These are phyloP conservation scores for Amblyopsis hoosieri DNA, from an alignment of 2,797 vertebrate genomes.

Conservation along the genomic window DNA sequence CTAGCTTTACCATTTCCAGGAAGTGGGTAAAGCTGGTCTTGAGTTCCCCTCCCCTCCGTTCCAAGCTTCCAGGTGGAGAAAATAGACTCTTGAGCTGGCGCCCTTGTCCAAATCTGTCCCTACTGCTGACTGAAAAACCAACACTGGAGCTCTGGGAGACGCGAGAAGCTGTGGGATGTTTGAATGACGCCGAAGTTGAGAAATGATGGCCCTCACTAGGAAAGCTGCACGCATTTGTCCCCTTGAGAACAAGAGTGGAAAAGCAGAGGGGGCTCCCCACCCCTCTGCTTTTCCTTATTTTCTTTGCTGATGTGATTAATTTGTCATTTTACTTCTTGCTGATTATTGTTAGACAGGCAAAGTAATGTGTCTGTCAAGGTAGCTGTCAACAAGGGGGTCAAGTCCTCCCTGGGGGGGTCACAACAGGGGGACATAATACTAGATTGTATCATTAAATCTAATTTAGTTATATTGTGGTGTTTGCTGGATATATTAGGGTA, in stretches of 20 bases:
- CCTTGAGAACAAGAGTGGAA: not conserved
- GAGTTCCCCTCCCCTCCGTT: constrained; percentile 72
- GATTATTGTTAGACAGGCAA: constrained; percentile 10
- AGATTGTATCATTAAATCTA: too few relatives aligned
- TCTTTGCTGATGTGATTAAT: not conserved
- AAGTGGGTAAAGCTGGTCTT: constrained; percentile 75
- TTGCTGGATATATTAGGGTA: too few relatives aligned
- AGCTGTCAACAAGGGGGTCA: not conserved
- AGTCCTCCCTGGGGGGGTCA: too few relatives aligned
- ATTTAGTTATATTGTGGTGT: too few relatives aligned
- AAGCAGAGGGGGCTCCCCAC: too few relatives aligned
- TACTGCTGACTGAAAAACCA: constrained; percentile 67
- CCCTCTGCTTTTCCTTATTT: constrained; percentile 9
- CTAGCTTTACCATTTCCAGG: constrained; percentile 73
- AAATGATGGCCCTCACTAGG: constrained; percentile 30
- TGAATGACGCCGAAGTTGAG: constrained; percentile 34
- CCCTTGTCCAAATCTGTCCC: constrained; percentile 74
- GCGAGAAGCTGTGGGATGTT: constrained; percentile 40
- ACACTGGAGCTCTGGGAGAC: constrained; percentile 53
- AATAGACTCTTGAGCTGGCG: constrained; percentile 73
- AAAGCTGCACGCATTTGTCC: constrained; percentile 17
- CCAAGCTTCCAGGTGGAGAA: constrained; percentile 76
- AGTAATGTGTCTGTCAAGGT: constrained; percentile 7
- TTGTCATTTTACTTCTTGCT: constrained; percentile 21
- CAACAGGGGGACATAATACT: too few relatives aligned